Evolutionary conservation across 2,797 vertebrate species (phyloP), one percentile per base, ranked within the genome.

Genomic region (Florisuga fusca): DNA sequence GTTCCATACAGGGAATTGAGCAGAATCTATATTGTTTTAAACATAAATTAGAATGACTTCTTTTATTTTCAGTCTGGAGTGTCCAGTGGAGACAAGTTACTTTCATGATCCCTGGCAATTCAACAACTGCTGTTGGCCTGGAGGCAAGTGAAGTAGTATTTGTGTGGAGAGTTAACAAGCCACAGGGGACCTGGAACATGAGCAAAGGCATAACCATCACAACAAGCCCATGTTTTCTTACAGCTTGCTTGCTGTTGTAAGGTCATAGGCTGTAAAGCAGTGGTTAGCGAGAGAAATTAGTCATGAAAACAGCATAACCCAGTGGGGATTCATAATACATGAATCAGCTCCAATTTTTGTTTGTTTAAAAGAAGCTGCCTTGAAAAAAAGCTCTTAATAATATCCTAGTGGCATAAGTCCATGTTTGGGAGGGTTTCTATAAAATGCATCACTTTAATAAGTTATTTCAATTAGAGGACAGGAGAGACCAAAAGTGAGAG

Each of bases 201-300:
- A 97, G 92, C 83, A 96, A 97, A 97, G 96, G 87, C 93, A 93
- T 81, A 94, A 95, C 84, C 93, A 89, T 95, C 84, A 94, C 95
- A 96, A 97, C 90, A 95, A 97, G 87, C 26, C 55, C 54, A 53
- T 97, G 96, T 98, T 98, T 98, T 97, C 88, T 80, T 96, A 97
- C 77, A 96, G 93, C 79, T 91, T 64, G 80, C 95, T 96, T 95
- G 96, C 95, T 96, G 88, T 94, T 95, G 92, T 94, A 96, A 95
- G 97, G 98, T 98, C 97, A 97, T 33, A 95, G 95, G 92, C 94
- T 95, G 72, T 89, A 93, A 97, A 95, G 93, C 62, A 96, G 95
- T 95, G 96, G 97, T 97, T 97, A 97, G 90, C 61, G 59, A 96
- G 93, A 97, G 92, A 97, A 98, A 98, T 98, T 98, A 97, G 97